Evolutionary conservation across 2,113 vertebrate species (phyloP), one percentile per base, ranked within the genome.

Genomic region (Sebastes schlegelii): DNA sequence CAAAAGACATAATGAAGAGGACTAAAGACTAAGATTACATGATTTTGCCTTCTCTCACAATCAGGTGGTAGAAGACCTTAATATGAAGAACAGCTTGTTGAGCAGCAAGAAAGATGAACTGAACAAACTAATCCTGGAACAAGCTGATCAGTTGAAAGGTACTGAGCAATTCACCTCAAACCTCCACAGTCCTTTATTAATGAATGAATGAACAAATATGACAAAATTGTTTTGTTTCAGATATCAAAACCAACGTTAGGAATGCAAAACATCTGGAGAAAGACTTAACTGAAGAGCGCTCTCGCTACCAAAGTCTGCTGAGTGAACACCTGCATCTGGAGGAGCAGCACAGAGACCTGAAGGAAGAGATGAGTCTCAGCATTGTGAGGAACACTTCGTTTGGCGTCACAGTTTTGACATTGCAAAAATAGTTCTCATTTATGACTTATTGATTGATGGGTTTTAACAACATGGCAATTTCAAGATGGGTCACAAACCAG

Each of bases 241-340:
- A 97, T 80, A 95, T 94, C 19, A 96, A 94, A 91, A 94, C 93
- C 81, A 77, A 96, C 19, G 52, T 88, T 48, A 96, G 97, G 89
- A 94, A 96, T 92, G 96, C 95, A 0, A 96, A 96, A 78, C 96
- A 97, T 80, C 87, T 99, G 77, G 96, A 98, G 88, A 94, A 95
- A 0, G 96, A 97, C 55, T 93, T 99, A 85, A 95, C 95, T 0
- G 98, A 98, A 34, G 98, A 99, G 46, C 94, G 97, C 19, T 87
- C 96, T 21, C 96, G 96, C 64, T 99, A 99, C 88, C 98, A 99
- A 94, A 97, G 95, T 92, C 96, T 99, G 77, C 95, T 99, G 81
- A 96, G 96, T 77, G 97, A 99, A 84, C 97, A 98, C 91, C 96
- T 97, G 86, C 95, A 96, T 51, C 89, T 99, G 64, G 97, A 99